Evolutionary conservation across 2,113 vertebrate species (phyloP), one percentile per base, ranked within the genome.

Genomic region (Nyctibius bracteatus): DNA sequence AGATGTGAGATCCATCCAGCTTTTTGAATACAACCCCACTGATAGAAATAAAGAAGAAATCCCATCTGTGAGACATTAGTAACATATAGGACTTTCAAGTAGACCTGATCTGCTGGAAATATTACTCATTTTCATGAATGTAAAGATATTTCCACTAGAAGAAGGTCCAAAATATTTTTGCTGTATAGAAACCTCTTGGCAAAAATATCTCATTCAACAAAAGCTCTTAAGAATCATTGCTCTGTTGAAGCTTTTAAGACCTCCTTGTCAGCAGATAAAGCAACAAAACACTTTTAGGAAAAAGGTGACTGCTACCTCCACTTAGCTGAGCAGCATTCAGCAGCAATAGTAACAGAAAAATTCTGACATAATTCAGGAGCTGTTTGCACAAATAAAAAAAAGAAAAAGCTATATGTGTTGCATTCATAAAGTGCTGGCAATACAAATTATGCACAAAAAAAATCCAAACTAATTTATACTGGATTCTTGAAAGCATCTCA

Each of bases 331-430:
- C 0, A 19, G 10, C 13, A 22, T 72, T 77, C 22, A n/a, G 17
- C 44, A 82, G 15, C 47, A 31, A 7, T 25, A 41, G 10, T 28
- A 79, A 43, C 7, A 66, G 33, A 70, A 2, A 44, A 62, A 61
- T 52, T 28, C 75, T 75, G 4, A 12, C 2, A 8, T 23, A 4
- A 3, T n/a, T 89, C 35, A 68, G 43, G 33, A 63, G 43, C 25
- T 65, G 12, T 52, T 91, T 88, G 35, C 43, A 28, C 22, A 71
- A 44, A 63, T 28, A 52, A 44, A 35, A 30, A 30, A 31, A 35
- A 30, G 24, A 31, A 33, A 39, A 55, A 19, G 2, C 3, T 65
- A 2, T 65, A 2, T 54, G 10, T 4, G 1, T 13, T 35, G 2
- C 14, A 30, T 51, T 83, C 11, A 23, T 58, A n/a, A 77, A 72